Evolutionary conservation across 2,888 invertebrate genomes (phyloP), one percentile per base, ranked within the genome.

Genomic region (Phengaris arion): DNA sequence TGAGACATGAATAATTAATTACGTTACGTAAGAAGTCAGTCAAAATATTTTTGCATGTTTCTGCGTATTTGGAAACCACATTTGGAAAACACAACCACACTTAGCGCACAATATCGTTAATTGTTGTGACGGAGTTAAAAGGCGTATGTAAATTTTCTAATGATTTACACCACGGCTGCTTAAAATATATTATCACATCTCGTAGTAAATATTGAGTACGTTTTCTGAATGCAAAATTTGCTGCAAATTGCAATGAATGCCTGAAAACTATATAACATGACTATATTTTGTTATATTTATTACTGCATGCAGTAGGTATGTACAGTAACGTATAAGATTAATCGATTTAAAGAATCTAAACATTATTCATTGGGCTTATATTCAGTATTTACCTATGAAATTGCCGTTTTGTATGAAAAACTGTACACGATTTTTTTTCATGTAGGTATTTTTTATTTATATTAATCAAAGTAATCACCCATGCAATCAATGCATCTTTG

Each of bases 131-230:
- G 35, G 10, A 59, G 9, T 59, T 12, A 10, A 35, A 12, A 6
- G 12, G 13, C 12, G 10, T 45, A 64, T 64, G 45, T 45, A 13
- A 45, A 64, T 64, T 64, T 64, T 64, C 45, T 10, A 64, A 45
- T 35, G 64, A 64, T 35, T 64, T 64, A 64, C 59, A 64, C 35
- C 12, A 64, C 13, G 12, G 64, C 35, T 45, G 64, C 10, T 64
- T 64, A 12, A 59, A 64, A 64, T 64, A 52, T 52, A 64, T 64
- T 64, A 64, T 45, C 64, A 13, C 64, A 6, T 45, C 12, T 64
- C 35, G 64, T 45, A 45, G 35, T 64, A 64, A 52, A 52, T 35
- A 45, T 64, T 64, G 45, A 12, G 45, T 45, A 64, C 64, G 13
- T 35, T 64, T 64, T 12, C 6, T 35, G 64, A 64, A 64, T 64